These are phyloP conservation scores for Drosophila persimilis DNA, from an alignment of 1,140 invertebrate species.

Conservation along the genomic window DNA sequence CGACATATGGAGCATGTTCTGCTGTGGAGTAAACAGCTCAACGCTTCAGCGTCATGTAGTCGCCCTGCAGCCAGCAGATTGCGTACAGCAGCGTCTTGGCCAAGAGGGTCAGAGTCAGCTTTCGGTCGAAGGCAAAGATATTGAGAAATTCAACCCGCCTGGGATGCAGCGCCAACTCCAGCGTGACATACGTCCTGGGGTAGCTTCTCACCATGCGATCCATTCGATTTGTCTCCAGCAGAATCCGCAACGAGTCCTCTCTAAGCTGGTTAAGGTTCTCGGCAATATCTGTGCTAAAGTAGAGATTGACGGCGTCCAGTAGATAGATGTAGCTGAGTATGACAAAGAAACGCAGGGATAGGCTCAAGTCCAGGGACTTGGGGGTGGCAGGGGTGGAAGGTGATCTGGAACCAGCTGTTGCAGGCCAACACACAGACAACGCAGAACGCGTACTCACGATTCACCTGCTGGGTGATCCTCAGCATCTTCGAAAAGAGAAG, in stretches of 20 bases:
- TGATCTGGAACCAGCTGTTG: constrained; percentile 48
- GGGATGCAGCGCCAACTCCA: constrained; percentile 33
- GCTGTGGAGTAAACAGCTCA: constrained; percentile 8
- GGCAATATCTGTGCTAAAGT: constrained; percentile 19
- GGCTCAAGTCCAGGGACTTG: constrained; percentile 8
- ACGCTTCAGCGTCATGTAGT: constrained; percentile 40
- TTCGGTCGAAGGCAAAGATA: constrained; percentile 40
- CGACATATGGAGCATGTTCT: neutral
- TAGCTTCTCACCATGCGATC: constrained; percentile 12
- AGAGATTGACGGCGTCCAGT: constrained; percentile 36
- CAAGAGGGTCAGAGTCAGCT: constrained; percentile 36
- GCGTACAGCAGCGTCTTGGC: constrained; percentile 42
- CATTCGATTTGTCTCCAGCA: constrained; percentile 13
- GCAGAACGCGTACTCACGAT: neutral
- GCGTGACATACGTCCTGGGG: neutral
- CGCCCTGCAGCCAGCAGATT: constrained; percentile 48
- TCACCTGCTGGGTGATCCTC: neutral
- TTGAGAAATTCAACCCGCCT: constrained; percentile 39
- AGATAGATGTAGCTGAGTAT: constrained; percentile 31
- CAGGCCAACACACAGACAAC: constrained; percentile 25
- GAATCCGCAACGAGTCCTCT: constrained; percentile 13
- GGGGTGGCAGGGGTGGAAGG: constrained; percentile 15
- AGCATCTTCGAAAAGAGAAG: constrained; percentile 23
- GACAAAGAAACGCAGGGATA: constrained; percentile 22
- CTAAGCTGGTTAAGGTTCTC: too few relatives aligned